Conservation (phyloP, 2,113 vertebrate genomes). For the Macquaria australasica region DNA sequence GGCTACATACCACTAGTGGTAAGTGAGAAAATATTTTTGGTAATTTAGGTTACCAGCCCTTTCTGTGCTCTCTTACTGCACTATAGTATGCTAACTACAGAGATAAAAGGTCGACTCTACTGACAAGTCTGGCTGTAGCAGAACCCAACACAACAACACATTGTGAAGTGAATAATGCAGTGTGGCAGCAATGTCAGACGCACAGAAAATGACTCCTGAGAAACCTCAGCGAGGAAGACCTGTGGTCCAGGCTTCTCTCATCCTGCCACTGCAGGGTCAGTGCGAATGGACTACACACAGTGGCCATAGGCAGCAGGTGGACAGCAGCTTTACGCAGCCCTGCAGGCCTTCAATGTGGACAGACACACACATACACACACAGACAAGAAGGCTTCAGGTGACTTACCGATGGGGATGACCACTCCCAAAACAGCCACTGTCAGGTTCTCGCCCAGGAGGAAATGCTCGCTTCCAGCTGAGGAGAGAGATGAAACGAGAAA, state of each 20-base stretch:
- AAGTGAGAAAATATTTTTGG: background rate
- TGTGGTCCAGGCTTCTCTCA: slow-evolving; percentile 50
- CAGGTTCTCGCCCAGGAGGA: slow-evolving; percentile 91
- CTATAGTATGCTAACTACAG: background rate
- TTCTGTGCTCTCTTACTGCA: background rate
- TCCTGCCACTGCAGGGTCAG: slow-evolving; percentile 48
- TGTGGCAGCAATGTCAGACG: slow-evolving; percentile 61
- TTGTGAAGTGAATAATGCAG: slow-evolving; percentile 60
- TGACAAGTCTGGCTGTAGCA: slow-evolving; percentile 26
- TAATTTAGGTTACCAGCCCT: background rate
- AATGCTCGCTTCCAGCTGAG: slow-evolving; percentile 90
- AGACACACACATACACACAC: slow-evolving; percentile 36
- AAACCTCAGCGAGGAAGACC: slow-evolving; percentile 35
- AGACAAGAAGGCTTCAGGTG: slow-evolving; percentile 23
- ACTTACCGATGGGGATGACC: slow-evolving; percentile 95
- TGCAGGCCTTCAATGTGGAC: slow-evolving; percentile 27
- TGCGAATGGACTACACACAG: slow-evolving; percentile 46
- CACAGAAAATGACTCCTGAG: slow-evolving; percentile 58
- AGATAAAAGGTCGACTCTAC: slow-evolving; percentile 1
- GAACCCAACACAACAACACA: slow-evolving; percentile 61
- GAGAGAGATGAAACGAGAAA: slow-evolving; percentile 53
- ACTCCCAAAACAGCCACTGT: slow-evolving; percentile 94
- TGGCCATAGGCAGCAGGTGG: slow-evolving; percentile 28
- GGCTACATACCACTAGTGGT: background rate
- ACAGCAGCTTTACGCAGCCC: slow-evolving; percentile 36